These are phyloP conservation scores for Oncorhynchus nerka DNA, from an alignment of 2,113 vertebrate species.

Conservation along the genomic window DNA sequence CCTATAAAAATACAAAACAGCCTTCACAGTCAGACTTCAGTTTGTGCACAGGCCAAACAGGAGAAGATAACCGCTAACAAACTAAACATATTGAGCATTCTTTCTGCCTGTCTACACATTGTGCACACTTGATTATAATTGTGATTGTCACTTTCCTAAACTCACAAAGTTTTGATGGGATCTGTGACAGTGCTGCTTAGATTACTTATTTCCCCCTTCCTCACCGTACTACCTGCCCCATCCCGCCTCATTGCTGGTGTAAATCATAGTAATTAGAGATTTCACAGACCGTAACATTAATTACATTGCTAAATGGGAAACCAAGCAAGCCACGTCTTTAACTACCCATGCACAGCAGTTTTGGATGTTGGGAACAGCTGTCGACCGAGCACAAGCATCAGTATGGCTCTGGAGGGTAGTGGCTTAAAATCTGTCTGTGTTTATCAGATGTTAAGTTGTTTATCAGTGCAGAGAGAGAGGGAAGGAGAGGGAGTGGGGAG, in stretches of 20 bases:
- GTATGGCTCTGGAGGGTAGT: not conserved
- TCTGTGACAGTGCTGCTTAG: conserved; percentile 14
- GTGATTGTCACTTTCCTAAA: no score
- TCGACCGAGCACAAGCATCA: not conserved
- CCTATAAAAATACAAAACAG: no score
- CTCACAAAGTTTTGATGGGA: not conserved
- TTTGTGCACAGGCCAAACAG: no score
- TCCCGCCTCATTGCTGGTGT: conserved; percentile 20
- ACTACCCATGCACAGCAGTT: conserved; percentile 1
- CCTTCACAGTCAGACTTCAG: no score
- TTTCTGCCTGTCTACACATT: no score
- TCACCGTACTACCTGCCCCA: not conserved
- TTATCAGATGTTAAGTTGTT: not conserved
- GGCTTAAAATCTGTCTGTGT: not conserved
- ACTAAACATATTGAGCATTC: no score
- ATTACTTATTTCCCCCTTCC: not conserved
- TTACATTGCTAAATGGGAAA: conserved; percentile 30
- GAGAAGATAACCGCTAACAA: no score
- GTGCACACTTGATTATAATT: no score
- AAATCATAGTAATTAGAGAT: conserved; percentile 51
- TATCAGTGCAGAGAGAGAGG: not conserved
- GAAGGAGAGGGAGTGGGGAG: no score
- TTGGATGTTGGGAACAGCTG: conserved; percentile 11
- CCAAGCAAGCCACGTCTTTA: conserved; percentile 42
- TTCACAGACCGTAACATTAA: conserved; percentile 41